phyloP scores from a whole-genome alignment of 2,888 invertebrate species.

The Polymixis flavicincta region DNA sequence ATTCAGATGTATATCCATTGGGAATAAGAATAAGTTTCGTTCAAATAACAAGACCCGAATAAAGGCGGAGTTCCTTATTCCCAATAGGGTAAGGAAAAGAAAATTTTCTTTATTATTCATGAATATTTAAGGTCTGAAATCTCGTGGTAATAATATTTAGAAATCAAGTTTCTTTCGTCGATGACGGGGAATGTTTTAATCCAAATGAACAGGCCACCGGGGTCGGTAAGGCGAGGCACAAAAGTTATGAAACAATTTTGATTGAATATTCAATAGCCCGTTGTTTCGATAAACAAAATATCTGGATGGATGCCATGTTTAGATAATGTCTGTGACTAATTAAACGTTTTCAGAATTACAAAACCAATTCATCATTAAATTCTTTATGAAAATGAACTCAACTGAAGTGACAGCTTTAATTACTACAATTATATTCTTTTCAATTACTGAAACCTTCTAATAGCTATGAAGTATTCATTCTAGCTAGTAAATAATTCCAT shows the following conservation, averaged over 20 bases:
- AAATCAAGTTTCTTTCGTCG: conserved; percentile 58
- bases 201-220: conserved; percentile 40
- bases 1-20: conserved; percentile 66
- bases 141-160: conserved; percentile 63
- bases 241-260: conserved; percentile 54
- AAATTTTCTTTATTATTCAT: conserved; percentile 68
- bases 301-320: conserved; percentile 27
- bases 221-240: conserved; percentile 13
- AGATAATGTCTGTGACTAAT: conserved; percentile 28
- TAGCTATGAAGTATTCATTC: conserved; percentile 18
- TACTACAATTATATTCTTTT: background rate
- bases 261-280: conserved; percentile 46
- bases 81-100: conserved; percentile 62
- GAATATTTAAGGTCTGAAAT: conserved; percentile 67
- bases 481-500: conserved; percentile 45
- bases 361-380: conserved; percentile 25
- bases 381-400: background rate
- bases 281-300: conserved; percentile 48
- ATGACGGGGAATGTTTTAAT: conserved; percentile 51
- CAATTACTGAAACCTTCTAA: conserved; percentile 43
- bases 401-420: background rate
- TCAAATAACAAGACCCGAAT: conserved; percentile 74
- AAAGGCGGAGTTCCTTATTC: conserved; percentile 68
- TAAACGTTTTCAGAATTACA: background rate
- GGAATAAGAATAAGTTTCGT: conserved; percentile 72